A percentile compares a stretch with the other conserved stretches of the same genome.
Conservation (phyloP, 1,140 invertebrate species). For the Drosophila ananassae region DNA sequence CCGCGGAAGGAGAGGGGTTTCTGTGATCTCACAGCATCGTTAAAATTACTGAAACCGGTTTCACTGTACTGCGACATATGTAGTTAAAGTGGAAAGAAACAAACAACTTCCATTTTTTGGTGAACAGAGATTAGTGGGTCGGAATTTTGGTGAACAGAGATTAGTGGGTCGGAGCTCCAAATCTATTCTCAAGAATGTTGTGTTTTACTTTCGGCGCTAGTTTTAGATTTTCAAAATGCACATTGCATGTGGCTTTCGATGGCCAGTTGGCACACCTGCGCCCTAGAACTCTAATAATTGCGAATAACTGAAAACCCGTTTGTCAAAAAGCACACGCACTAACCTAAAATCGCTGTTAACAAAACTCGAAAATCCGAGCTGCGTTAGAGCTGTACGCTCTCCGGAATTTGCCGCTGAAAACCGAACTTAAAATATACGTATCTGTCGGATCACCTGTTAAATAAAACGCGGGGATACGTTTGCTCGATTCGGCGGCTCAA, state of each 20-base stretch:
- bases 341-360: conserved; percentile 63
- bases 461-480: neutral
- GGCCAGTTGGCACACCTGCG: conserved; percentile 31
- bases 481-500: no score
- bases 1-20: neutral
- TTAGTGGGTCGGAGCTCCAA: conserved; percentile 20
- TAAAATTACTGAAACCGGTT: conserved; percentile 69
- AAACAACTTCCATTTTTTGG: conserved; percentile 62
- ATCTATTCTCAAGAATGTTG: neutral
- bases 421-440: conserved; percentile 11
- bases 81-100: conserved; percentile 38
- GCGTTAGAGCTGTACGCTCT: conserved; percentile 6
- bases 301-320: conserved; percentile 62
- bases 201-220: no score
- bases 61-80: conserved; percentile 61
- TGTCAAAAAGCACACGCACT: conserved; percentile 53
- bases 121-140: conserved; percentile 26
- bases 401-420: conserved; percentile 9
- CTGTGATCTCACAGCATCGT: conserved; percentile 66
- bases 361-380: conserved; percentile 43
- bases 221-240: conserved; percentile 1
- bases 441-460: neutral
- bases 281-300: conserved; percentile 33
- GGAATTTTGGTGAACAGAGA: conserved; percentile 48
- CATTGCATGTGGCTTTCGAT: conserved; percentile 4